These are phyloP conservation scores for Neolamprologus fasciatus DNA, from an alignment of 2,113 vertebrate species.

Conservation along the genomic window DNA sequence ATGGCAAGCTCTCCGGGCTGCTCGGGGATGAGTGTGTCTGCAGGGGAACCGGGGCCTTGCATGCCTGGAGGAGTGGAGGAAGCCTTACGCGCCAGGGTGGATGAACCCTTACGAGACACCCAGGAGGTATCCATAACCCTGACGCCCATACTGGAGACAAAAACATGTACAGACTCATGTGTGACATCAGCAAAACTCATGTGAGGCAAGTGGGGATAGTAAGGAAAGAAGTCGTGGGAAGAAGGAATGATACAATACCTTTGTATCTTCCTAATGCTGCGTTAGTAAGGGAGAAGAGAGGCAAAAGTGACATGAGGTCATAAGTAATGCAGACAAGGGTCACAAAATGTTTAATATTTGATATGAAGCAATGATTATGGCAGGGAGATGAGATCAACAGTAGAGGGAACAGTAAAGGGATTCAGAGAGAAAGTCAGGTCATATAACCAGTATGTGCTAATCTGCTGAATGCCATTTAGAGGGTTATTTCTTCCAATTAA, in stretches of 20 bases:
- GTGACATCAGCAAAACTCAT: not conserved
- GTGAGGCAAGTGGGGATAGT: not conserved
- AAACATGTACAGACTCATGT: not conserved
- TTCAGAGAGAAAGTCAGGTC: constrained; percentile 1
- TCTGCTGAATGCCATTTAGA: constrained; percentile 8
- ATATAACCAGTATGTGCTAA: constrained; percentile 8
- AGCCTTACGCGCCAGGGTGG: constrained; percentile 75
- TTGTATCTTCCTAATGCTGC: constrained; percentile 99
- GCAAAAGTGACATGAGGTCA: constrained; percentile 55
- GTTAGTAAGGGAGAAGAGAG: constrained; percentile 74
- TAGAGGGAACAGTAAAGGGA: not conserved
- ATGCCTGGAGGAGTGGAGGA: constrained; percentile 81
- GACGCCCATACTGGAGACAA: constrained; percentile 86
- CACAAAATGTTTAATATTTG: not conserved
- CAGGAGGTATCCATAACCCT: constrained; percentile 98
- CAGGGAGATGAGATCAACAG: not conserved
- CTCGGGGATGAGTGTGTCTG: constrained; percentile 83
- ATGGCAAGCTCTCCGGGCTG: constrained; percentile 74
- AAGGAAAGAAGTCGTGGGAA: not conserved
- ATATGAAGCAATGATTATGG: not conserved
- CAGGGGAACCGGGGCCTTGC: constrained; percentile 79
- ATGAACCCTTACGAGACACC: constrained; percentile 91
- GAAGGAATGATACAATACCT: constrained; percentile 79
- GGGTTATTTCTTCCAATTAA: not conserved
- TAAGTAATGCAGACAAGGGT: constrained; percentile 23